Conservation (phyloP, 2,888 invertebrate species). For the Tromatobia lineatoria region DNA sequence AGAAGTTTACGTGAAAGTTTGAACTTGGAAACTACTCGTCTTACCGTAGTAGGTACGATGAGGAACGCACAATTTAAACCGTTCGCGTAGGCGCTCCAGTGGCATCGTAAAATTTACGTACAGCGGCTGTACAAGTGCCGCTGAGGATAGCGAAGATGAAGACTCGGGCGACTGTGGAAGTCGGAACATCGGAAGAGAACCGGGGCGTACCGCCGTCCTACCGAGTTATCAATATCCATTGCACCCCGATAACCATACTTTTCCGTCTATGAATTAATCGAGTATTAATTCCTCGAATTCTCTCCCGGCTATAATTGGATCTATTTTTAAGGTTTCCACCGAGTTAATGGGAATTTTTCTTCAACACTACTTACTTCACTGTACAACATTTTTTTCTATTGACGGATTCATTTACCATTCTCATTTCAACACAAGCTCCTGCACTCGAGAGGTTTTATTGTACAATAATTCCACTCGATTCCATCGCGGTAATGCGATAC, state of each 20-base stretch:
- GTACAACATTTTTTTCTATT: too few relatives aligned
- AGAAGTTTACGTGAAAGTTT: slow-evolving; percentile 28
- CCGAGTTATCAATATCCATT: background rate
- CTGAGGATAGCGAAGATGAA: background rate
- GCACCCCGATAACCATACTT: background rate
- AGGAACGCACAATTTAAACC: slow-evolving; percentile 21
- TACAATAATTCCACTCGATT: slow-evolving; percentile 35
- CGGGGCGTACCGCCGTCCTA: background rate
- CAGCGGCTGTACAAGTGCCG: slow-evolving; percentile 16
- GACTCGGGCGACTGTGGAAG: too few relatives aligned
- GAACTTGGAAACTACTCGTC: slow-evolving; percentile 49
- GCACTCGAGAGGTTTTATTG: background rate
- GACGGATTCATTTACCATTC: too few relatives aligned
- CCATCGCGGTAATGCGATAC: slow-evolving; percentile 39
- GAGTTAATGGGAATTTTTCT: background rate
- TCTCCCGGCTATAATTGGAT: background rate
- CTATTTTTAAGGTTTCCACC: background rate
- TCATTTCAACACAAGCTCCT: background rate
- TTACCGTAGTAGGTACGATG: slow-evolving; percentile 38
- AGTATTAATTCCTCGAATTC: background rate
- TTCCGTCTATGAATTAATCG: background rate
- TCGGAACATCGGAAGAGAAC: background rate
- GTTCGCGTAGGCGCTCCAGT: background rate
- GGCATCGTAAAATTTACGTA: background rate
- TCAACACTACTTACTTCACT: background rate